Evolutionary conservation across 1,140 invertebrate genomes (phyloP), one percentile per base, ranked within the genome.

Genomic region (Dinoponera quadriceps): DNA sequence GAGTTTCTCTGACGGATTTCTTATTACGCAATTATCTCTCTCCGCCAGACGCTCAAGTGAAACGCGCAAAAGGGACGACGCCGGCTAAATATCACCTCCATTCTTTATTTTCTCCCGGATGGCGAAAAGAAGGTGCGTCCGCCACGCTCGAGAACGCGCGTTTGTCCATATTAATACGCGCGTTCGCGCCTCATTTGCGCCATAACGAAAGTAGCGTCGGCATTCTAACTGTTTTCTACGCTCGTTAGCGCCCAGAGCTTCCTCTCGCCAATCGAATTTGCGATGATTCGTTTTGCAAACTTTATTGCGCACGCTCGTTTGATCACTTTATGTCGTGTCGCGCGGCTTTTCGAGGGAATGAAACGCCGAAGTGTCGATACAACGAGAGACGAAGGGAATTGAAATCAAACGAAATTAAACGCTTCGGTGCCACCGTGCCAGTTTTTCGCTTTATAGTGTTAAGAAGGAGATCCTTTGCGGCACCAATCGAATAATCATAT

Each of bases 51-150:
- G 16, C 57, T 63, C 3, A 13, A 22, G 27, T 54, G 55, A 82
- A 62, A 75, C 22, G 33, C 14, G 38, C 59, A 65, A 82, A 77
- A 55, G 29, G 14, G 55, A 48, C 48, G 16, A 72, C 22, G 16
- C 48, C 18, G 20, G 25, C 11, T 65, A 48, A 75, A 75, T 74
- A 74, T 74, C 72, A 60, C 25, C 62, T 54, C 25, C 27, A 25
- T 60, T 77, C 71, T 87, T 88, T 85, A 84, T 85, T 66, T 82
- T n/a, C 71, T 38, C 44, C 65, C 29, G 55, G 65, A 75, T 11
- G 44, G 48, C 29, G 59, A 77, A 81, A 75, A 25, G 55, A 83
- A 69, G 82, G 57, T 29, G 22, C 51, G 63, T 54, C 14, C 38
- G 14, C 1, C 3, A 27, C 55, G n/a, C 14, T 68, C 44, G 14